Conservation (phyloP, 92 coral and sea anemone genomes). For the Micromussa lordhowensis region DNA sequence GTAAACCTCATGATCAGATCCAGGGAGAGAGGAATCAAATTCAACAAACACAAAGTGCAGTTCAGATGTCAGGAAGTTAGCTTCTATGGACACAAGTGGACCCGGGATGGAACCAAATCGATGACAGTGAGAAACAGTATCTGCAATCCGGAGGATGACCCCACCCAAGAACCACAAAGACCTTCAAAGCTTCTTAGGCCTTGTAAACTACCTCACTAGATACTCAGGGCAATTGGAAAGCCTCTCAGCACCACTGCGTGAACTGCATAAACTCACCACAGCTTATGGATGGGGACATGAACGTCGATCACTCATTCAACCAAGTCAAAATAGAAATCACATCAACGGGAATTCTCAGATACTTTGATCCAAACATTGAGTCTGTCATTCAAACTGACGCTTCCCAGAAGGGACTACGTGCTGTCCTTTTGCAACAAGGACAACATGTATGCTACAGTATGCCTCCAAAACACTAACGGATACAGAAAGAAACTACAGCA, state of each 20-base stretch:
- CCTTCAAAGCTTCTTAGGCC: slow-evolving; percentile 21
- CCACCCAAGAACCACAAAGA: slow-evolving; percentile 6
- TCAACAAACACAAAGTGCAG: background rate
- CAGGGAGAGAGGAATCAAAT: background rate
- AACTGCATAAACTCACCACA: slow-evolving; percentile 26
- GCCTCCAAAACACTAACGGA: slow-evolving; percentile 59
- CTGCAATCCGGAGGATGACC: slow-evolving; percentile 20
- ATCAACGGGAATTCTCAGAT: background rate
- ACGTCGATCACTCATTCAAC: background rate
- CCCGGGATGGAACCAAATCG: slow-evolving; percentile 37
- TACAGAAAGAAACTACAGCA: slow-evolving; percentile 54
- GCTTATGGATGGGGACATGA: slow-evolving; percentile 15
- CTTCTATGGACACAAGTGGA: slow-evolving; percentile 52
- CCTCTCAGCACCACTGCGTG: slow-evolving; percentile 43
- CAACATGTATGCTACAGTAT: slow-evolving; percentile 59
- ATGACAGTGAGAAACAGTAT: slow-evolving; percentile 32
- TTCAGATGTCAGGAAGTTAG: slow-evolving; percentile 8
- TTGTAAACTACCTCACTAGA: slow-evolving; percentile 18
- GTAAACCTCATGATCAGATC: slow-evolving; percentile 14
- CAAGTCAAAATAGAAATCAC: slow-evolving; percentile 12
- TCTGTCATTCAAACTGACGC: slow-evolving; percentile 56
- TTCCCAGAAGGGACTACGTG: slow-evolving; percentile 56
- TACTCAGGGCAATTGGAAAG: slow-evolving; percentile 14
- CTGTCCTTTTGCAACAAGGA: slow-evolving; percentile 54
- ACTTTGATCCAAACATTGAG: slow-evolving; percentile 23